phyloP scores from a whole-genome alignment of 2,888 invertebrate genomes.

The Theretra japonica region DNA sequence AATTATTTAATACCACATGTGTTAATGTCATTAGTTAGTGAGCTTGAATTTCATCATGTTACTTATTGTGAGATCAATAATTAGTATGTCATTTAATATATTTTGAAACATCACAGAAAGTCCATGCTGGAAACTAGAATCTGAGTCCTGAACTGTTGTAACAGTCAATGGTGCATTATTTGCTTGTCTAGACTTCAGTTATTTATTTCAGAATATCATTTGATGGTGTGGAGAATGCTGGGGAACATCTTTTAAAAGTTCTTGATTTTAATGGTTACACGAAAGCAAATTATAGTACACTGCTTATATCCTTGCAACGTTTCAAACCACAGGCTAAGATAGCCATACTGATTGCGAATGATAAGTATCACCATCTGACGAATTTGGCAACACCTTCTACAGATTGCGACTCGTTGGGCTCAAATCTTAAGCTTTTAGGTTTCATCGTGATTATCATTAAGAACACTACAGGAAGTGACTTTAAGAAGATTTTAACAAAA shows the following conservation, averaged over 20 bases:
- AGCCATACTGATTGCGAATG: conserved; percentile 76
- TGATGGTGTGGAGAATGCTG: conserved; percentile 59
- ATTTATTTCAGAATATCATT: conserved; percentile 62
- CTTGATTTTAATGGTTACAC: conserved; percentile 67
- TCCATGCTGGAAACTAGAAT: too few species aligned
- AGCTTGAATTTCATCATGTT: too few species aligned
- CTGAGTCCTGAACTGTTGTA: too few species aligned
- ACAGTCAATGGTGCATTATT: too few species aligned
- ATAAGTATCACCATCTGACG: conserved; percentile 69
- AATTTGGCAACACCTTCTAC: conserved; percentile 73
- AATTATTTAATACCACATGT: too few species aligned
- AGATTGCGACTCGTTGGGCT: conserved; percentile 71
- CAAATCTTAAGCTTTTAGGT: conserved; percentile 64
- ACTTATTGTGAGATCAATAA: too few species aligned
- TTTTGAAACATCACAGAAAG: too few species aligned
- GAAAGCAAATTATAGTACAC: conserved; percentile 54
- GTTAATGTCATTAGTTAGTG: too few species aligned
- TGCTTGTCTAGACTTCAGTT: too few species aligned
- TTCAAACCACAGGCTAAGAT: conserved; percentile 71
- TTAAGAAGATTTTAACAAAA: conserved; percentile 58
- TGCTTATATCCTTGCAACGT: conserved; percentile 51
- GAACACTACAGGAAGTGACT: conserved; percentile 57
- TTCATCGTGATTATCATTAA: conserved; percentile 69
- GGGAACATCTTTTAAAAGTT: conserved; percentile 66
- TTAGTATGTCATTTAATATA: too few species aligned